Evolutionary conservation across 2,113 vertebrate species (phyloP), one percentile per base, ranked within the genome.

Genomic region (Mormyrus lacerda): DNA sequence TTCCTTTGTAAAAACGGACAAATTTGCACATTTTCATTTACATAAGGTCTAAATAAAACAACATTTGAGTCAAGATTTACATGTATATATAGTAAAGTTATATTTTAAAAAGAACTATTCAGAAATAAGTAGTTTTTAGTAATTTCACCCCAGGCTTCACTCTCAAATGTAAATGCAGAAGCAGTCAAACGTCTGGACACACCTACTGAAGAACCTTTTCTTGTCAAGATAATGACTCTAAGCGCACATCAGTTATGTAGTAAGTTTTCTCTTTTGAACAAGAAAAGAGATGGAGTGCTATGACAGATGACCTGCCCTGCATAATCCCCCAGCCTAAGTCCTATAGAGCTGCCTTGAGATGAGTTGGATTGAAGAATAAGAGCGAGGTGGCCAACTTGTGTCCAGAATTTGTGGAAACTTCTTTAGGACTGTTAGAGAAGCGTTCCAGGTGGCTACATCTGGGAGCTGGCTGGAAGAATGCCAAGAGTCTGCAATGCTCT

Each of bases 71-170:
- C 73, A 79, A 79, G 13, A 79, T 79, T 79, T 79, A 79, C 13
- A 79, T n/a, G 73, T 44, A 84, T 84, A 21, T n/a, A 84, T 84
- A 48, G 17, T 84, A 84, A 84, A 47, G 82, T 45, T 84, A 84
- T 79, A 79, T 13, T n/a, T n/a, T n/a, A 79, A 39, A 79, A 79
- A 79, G 21, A 55, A 55, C 53, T 55, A 55, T 79, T 79, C 27
- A 79, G 73, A 10, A 35, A 11, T 73, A 24, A 76, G 24, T 39
- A 76, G 31, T 79, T 79, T 79, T 39, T 39, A 27, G 31, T 39
- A 27, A 79, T 79, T 35, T 19, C 31, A 7, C 19, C 5, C 1
- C 17, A 53, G 19, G 19, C 4, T 55, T n/a, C 55, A 61, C 55
- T 61, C 55, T 61, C 55, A n/a, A 65, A 65, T 65, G 58, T 61